Percentiles rank a stretch among this genome's conserved stretches.
Evolutionary conservation across 2,797 vertebrate species (phyloP).

Genomic region (Xenopus petersii): DNA sequence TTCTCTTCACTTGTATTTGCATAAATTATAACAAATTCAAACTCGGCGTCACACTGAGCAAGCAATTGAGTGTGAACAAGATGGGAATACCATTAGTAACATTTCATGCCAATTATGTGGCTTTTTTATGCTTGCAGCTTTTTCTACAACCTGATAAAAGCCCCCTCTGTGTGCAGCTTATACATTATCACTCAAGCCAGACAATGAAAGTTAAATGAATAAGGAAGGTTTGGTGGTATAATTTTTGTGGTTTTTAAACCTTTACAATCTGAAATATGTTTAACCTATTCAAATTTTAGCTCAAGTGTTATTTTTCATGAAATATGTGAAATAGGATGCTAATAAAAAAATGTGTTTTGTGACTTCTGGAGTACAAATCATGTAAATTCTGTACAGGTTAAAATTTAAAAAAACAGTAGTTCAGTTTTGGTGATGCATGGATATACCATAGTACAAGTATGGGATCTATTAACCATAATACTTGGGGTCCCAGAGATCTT

Average conservation of each 20-base stretch:
- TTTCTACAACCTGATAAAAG: constrained; percentile 42
- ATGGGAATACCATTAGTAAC: constrained; percentile 37
- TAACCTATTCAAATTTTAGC: background rate
- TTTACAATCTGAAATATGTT: constrained; percentile 25
- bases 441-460: no score
- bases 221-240: constrained; percentile 8
- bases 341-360: no score
- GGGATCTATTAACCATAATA: no score
- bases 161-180: constrained; percentile 27
- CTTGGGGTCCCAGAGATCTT: no score
- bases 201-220: constrained; percentile 13
- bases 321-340: no score
- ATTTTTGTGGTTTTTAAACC: constrained; percentile 24
- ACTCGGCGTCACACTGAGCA: constrained; percentile 25
- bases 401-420: no score
- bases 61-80: constrained; percentile 46
- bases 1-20: constrained; percentile 28
- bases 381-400: no score
- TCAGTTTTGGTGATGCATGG: no score
- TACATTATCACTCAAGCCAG: constrained; percentile 22
- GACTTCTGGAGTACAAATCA: no score
- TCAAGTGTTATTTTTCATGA: background rate
- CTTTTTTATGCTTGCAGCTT: constrained; percentile 37
- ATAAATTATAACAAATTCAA: constrained; percentile 37
- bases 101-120: constrained; percentile 45